Percentiles rank a stretch among this genome's conserved stretches.
phyloP scores from a whole-genome alignment of 2,797 vertebrate genomes.

The Karalla daura region DNA sequence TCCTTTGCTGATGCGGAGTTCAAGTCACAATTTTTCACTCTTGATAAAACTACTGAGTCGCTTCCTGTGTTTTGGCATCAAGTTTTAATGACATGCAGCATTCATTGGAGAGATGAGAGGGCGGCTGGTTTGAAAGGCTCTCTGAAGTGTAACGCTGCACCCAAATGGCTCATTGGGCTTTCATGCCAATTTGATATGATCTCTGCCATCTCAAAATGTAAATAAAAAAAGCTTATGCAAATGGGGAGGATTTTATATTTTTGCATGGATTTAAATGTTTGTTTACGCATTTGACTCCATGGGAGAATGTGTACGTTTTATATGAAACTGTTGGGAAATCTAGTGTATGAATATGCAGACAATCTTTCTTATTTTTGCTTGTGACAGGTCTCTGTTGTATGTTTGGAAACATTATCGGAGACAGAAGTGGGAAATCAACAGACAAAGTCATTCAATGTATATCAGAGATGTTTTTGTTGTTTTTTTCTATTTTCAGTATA shows the following conservation, averaged over 20 bases:
- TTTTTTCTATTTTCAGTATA: background rate
- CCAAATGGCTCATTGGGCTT: conserved; percentile 67
- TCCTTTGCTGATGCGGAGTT: conserved; percentile 42
- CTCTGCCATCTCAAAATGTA: conserved; percentile 69
- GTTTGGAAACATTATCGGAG: background rate
- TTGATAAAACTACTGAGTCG: conserved; percentile 62
- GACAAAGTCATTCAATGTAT: background rate
- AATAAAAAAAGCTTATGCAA: conserved; percentile 71
- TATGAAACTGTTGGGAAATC: conserved; percentile 36
- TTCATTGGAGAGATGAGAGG: conserved; percentile 74
- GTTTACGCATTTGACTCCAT: conserved; percentile 47
- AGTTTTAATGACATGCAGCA: conserved; percentile 72
- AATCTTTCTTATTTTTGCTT: conserved; percentile 23
- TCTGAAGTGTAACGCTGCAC: conserved; percentile 72
- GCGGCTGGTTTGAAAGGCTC: conserved; percentile 68
- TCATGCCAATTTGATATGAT: conserved; percentile 75
- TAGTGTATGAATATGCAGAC: conserved; percentile 44
- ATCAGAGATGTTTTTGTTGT: background rate
- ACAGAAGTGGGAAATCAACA: background rate
- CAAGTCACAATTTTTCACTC: conserved; percentile 59
- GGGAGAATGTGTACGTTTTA: conserved; percentile 20
- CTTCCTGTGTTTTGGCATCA: conserved; percentile 66
- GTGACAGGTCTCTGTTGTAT: conserved; percentile 17
- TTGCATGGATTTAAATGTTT: conserved; percentile 48
- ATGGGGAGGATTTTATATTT: conserved; percentile 56